phyloP scores from a whole-genome alignment of 2,797 vertebrate genomes.

The Coreius guichenoti region DNA sequence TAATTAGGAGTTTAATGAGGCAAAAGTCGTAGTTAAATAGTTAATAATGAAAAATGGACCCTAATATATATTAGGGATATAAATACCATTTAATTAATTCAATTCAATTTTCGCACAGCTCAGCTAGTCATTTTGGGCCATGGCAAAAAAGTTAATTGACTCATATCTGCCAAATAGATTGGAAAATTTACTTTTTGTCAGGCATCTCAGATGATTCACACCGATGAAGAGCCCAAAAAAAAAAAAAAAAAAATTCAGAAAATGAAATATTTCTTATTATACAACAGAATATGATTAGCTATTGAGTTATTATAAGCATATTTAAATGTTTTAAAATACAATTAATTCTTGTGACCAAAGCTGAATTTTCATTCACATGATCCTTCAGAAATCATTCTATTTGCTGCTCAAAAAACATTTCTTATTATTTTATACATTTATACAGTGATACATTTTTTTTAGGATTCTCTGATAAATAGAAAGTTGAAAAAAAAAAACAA shows the following conservation, averaged over 20 bases:
- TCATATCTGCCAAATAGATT: not conserved
- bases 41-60: no score
- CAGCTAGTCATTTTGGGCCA: not conserved
- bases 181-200: no score
- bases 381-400: not conserved
- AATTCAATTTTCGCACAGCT: not conserved
- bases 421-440: not conserved
- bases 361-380: not conserved
- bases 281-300: no score
- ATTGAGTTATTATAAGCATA: not conserved
- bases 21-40: no score
- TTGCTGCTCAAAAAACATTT: not conserved
- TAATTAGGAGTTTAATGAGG: no score
- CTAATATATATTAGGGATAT: no score
- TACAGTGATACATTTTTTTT: not conserved
- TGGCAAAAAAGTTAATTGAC: not conserved
- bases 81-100: not conserved
- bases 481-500: not conserved
- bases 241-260: no score
- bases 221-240: no score
- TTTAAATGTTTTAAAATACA: not conserved
- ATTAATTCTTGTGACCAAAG: not conserved
- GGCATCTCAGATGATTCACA: no score
- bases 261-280: no score
- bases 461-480: not conserved